Evolutionary conservation across 2,113 vertebrate species (phyloP).

Genomic region (Mormyrus iriodes): DNA sequence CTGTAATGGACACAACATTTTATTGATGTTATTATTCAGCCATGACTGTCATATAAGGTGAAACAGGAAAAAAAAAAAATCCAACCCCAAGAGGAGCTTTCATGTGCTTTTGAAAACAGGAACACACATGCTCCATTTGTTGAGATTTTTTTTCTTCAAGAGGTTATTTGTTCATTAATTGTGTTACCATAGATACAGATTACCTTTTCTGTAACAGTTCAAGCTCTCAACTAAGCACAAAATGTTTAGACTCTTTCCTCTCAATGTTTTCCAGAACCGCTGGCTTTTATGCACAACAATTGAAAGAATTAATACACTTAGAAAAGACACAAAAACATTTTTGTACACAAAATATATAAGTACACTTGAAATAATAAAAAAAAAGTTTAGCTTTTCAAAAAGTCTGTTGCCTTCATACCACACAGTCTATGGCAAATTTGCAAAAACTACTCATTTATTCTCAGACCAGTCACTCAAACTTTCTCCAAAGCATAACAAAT

Average conservation of each 20-base stretch:
- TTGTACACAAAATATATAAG: background rate
- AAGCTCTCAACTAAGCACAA: background rate
- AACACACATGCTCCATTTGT: background rate
- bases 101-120: background rate
- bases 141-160: background rate
- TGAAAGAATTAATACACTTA: background rate
- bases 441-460: background rate
- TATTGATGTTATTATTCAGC: background rate
- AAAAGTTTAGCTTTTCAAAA: background rate
- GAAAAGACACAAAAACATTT: background rate
- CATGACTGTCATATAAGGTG: background rate
- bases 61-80: background rate
- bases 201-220: conserved; percentile 11
- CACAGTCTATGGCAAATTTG: background rate
- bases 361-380: background rate
- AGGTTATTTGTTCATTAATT: conserved; percentile 22
- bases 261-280: background rate
- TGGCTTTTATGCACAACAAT: background rate
- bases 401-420: background rate
- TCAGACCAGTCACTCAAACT: background rate
- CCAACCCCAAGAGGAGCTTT: background rate
- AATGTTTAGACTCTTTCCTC: background rate
- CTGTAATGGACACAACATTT: background rate
- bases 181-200: conserved; percentile 32
- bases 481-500: background rate